Evolutionary conservation across 2,888 invertebrate species (phyloP), one percentile per base, ranked within the genome.

Genomic region (Himalopsyche tibetana): DNA sequence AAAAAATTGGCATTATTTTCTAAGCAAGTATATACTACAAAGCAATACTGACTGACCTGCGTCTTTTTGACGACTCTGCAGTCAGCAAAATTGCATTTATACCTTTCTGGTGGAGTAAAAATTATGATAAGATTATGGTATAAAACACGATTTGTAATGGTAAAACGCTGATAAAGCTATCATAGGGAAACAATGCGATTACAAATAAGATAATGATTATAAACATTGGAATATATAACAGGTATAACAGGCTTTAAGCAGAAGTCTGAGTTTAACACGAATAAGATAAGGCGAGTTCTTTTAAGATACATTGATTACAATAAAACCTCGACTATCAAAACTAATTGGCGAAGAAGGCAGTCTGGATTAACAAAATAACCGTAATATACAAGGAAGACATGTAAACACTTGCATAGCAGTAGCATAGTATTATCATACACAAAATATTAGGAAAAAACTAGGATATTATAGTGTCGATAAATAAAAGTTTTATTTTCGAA

Each of bases 161-260:
- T 51, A 4, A 51, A 51, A 51, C 51, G 8, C 51, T 19, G 63
- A 63, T 63, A 63, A 63, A 63, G 63, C 63, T 63, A 63, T 63
- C 63, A 63, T 63, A 9, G 63, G 63, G 5, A 63, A 63, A 63
- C 63, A 63, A 19, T 63, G 63, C 63, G 63, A 63, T 63, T 63
- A 63, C 28, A 63, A 19, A 9, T 19, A 28, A 63, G 63, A 63
- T 63, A 63, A 19, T 63, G 63, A 63, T 28, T 5, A 28, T 3
- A 11, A 19, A 63, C 19, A 8, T 63, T 3, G 19, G 11, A 19
- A 63, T 63, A 19, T 63, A 19, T 4, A 63, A 19, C 19, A 19
- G 15, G 11, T 63, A 28, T 3, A 51, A 51, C 12, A 51, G 12
- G n/a, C 19, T 6, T 19, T 19, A 63, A 51, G 51, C 12, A 51